These are phyloP conservation scores for Ascidia mentula DNA, from an alignment of 23 tunicate species.

Conservation along the genomic window DNA sequence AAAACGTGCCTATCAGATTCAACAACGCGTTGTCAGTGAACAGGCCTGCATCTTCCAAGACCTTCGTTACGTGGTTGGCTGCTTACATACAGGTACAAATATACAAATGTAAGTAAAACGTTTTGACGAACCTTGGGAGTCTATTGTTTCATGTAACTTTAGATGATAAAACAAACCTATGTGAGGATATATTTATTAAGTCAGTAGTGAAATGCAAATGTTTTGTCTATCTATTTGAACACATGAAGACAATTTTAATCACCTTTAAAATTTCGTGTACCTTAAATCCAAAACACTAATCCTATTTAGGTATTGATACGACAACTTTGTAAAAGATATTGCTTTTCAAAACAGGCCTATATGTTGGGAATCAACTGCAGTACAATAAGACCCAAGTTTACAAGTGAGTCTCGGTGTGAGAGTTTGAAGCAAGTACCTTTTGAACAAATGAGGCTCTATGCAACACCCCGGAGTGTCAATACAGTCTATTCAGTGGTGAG, in stretches of 20 bases:
- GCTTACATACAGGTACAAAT: background rate
- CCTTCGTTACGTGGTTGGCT: background rate
- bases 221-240: no score
- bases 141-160: no score
- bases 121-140: no score
- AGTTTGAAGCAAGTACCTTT: constrained; percentile 20
- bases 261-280: no score
- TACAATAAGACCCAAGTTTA: constrained; percentile 18
- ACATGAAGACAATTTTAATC: no score
- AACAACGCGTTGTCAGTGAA: background rate
- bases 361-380: constrained; percentile 43
- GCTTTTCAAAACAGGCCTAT: background rate
- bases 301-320: no score
- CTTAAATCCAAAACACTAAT: no score
- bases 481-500: constrained; percentile 44
- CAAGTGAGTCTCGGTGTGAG: constrained; percentile 30
- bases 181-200: no score
- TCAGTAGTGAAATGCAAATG: no score
- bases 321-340: no score
- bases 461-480: constrained; percentile 29
- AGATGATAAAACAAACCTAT: no score
- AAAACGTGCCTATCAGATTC: background rate
- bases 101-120: no score
- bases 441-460: constrained; percentile 32
- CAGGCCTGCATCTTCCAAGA: background rate